Conservation (phyloP, 2,113 vertebrate genomes). For the Mustela nigripes region DNA sequence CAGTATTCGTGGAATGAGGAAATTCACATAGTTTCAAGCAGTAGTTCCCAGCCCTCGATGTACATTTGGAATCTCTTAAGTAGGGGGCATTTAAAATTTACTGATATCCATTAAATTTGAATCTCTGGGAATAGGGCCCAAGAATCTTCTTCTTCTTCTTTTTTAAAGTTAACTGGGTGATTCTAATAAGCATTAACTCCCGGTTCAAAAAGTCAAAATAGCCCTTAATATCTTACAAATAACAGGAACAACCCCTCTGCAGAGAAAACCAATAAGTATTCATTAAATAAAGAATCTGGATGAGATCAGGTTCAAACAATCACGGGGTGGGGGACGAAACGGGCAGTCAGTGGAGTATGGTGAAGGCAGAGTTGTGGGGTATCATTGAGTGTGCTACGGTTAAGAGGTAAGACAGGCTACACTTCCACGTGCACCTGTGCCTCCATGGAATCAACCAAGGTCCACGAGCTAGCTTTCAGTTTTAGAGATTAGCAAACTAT, state of each 20-base stretch:
- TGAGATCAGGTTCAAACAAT: constrained; percentile 24
- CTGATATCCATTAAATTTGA: constrained; percentile 32
- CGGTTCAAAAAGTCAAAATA: constrained; percentile 56
- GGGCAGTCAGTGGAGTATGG: neutral
- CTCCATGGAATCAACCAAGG: neutral
- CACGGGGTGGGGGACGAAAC: neutral
- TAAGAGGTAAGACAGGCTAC: neutral
- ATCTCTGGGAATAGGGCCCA: neutral
- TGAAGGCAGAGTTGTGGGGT: neutral
- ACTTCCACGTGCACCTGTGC: neutral
- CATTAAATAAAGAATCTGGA: neutral
- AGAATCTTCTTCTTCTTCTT: constrained; percentile 6
- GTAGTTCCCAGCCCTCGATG: neutral
- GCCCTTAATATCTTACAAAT: neutral
- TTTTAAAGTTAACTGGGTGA: neutral
- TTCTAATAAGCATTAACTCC: constrained; percentile 36
- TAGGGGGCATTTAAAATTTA: neutral
- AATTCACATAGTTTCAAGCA: constrained; percentile 11
- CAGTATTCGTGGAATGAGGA: constrained; percentile 18
- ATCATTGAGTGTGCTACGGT: neutral
- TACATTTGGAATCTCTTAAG: neutral
- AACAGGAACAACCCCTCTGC: neutral
- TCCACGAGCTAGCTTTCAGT: neutral
- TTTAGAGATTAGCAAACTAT: constrained; percentile 44
- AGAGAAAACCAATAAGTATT: neutral